A percentile compares a stretch with the other conserved stretches of the same genome.
Evolutionary conservation across 1,140 invertebrate genomes (phyloP).

Genomic region (Paracyclopina nana): DNA sequence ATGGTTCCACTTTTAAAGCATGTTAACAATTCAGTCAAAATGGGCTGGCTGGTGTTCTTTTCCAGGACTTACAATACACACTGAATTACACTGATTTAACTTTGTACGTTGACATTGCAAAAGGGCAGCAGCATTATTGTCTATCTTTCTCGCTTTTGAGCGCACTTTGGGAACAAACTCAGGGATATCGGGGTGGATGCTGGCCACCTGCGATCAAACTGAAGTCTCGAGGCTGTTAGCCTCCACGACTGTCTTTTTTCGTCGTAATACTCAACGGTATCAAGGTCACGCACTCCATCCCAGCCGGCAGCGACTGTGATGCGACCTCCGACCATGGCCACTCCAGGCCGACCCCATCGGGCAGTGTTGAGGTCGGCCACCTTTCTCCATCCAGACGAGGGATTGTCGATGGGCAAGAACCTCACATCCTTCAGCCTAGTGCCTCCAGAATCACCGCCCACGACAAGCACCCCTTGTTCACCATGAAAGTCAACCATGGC

Average conservation of each 20-base stretch:
- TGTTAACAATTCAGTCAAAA: too few relatives aligned
- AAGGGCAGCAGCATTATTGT: too few relatives aligned
- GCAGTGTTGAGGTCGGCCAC: conserved; percentile 13
- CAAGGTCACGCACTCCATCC: conserved; percentile 2
- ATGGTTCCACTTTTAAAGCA: too few relatives aligned
- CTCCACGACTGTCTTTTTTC: conserved; percentile 6
- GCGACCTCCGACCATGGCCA: conserved; percentile 3
- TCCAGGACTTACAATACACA: too few relatives aligned
- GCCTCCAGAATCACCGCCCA: conserved; percentile 13
- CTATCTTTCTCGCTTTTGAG: not conserved
- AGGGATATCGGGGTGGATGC: not conserved
- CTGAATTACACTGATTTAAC: too few relatives aligned
- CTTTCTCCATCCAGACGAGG: conserved; percentile 6
- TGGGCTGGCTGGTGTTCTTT: too few relatives aligned
- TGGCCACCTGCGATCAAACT: conserved; percentile 10
- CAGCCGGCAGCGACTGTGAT: conserved; percentile 12
- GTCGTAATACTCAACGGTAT: conserved; percentile 12
- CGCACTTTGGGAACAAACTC: conserved; percentile 4
- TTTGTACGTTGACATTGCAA: too few relatives aligned
- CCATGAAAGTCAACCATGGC: conserved; percentile 9
- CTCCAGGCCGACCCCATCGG: conserved; percentile 12
- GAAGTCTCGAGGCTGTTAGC: not conserved
- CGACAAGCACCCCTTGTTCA: conserved; percentile 11
- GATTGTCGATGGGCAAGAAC: conserved; percentile 1
- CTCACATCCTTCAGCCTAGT: conserved; percentile 3